These are phyloP conservation scores for Calidris pugnax DNA, from an alignment of 2,113 vertebrate genomes.

Conservation along the genomic window DNA sequence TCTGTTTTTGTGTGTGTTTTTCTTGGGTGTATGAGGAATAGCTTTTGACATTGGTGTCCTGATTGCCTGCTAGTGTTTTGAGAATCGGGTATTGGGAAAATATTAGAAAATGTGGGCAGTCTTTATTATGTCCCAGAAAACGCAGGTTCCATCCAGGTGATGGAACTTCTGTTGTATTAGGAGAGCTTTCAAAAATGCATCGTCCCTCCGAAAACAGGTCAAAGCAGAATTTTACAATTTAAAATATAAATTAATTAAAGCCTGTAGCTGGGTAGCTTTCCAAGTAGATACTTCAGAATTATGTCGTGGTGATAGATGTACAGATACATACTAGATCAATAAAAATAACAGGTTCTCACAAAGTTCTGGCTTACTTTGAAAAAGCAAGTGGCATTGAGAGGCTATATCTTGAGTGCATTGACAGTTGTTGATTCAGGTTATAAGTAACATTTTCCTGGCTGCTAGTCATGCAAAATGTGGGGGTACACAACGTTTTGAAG, in stretches of 20 bases:
- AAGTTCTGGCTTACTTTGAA: neutral
- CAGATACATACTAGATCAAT: neutral
- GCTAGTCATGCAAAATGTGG: neutral
- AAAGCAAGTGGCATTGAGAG: neutral
- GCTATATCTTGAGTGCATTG: neutral
- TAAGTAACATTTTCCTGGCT: neutral
- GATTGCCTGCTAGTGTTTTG: neutral
- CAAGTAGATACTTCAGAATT: neutral
- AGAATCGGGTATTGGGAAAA: neutral
- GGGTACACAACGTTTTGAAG: neutral
- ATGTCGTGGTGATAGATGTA: neutral
- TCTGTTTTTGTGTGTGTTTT: neutral
- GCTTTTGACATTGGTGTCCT: neutral
- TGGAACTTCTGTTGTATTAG: neutral
- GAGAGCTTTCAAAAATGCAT: neutral
- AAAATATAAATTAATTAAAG: neutral
- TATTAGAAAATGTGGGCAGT: neutral
- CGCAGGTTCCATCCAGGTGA: neutral
- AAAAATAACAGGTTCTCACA: neutral
- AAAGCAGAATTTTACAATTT: neutral
- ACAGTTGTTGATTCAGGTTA: neutral
- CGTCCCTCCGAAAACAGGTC: neutral
- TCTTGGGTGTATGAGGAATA: neutral
- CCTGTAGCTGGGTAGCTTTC: rapidly evolving
- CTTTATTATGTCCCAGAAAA: neutral